These are phyloP conservation scores for Biston stratarius DNA, from an alignment of 2,888 invertebrate species.

Conservation along the genomic window DNA sequence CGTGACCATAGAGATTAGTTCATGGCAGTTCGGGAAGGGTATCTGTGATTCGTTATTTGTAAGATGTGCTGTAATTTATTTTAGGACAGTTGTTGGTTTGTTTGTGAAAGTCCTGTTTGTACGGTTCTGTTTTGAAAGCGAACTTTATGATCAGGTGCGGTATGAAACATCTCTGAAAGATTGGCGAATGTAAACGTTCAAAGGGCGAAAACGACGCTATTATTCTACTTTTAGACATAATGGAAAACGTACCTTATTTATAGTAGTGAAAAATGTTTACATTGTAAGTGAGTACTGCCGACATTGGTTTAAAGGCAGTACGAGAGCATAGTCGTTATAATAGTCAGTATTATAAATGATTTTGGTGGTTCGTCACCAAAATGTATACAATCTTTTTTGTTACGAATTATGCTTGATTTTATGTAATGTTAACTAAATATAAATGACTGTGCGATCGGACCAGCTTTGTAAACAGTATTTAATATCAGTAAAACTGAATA, in stretches of 20 bases:
- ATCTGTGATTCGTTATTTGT: conserved; percentile 83
- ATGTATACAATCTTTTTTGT: conserved; percentile 58
- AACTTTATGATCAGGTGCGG: conserved; percentile 8
- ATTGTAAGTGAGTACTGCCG: conserved; percentile 58
- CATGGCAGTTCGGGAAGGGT: conserved; percentile 72
- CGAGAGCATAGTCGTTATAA: conserved; percentile 56
- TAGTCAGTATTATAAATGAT: conserved; percentile 50
- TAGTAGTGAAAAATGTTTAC: conserved; percentile 46
- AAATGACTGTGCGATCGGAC: conserved; percentile 65
- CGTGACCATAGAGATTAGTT: conserved; percentile 49
- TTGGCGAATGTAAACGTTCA: conserved; percentile 16
- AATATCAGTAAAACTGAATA: conserved; percentile 75
- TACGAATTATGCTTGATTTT: conserved; percentile 72
- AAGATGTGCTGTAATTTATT: conserved; percentile 71
- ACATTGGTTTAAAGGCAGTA: conserved; percentile 61
- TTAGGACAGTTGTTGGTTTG: conserved; percentile 51
- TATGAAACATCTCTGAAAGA: conserved; percentile 14
- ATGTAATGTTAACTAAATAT: conserved; percentile 62
- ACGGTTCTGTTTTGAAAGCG: conserved; percentile 29
- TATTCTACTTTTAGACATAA: conserved; percentile 52
- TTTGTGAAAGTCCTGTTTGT: conserved; percentile 49
- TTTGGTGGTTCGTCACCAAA: conserved; percentile 31
- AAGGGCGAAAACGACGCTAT: conserved; percentile 33
- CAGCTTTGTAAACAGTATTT: conserved; percentile 71
- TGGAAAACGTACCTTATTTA: conserved; percentile 54